Percentiles rank a stretch among this genome's conserved stretches.
These are phyloP conservation scores for Pogonognathellus flavescens DNA, from an alignment of 1,140 invertebrate species.

Conservation along the genomic window DNA sequence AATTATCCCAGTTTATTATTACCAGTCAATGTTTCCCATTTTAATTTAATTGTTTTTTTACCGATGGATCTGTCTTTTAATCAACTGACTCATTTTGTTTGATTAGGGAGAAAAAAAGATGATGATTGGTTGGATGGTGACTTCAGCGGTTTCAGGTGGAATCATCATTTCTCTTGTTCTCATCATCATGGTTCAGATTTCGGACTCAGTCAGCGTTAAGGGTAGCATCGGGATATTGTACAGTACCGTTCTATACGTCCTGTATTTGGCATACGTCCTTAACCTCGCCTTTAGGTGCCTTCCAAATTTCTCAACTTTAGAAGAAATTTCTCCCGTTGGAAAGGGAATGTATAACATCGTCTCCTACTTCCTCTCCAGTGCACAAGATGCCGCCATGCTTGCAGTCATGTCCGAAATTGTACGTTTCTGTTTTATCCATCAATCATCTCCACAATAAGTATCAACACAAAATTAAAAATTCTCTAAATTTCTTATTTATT, in stretches of 20 bases:
- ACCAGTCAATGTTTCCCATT: too few species aligned
- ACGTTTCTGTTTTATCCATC: too few species aligned
- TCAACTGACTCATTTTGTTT: neutral
- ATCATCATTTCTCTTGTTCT: neutral
- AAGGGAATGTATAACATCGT: slow-evolving; percentile 17
- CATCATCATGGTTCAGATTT: neutral
- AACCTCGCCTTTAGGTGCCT: neutral
- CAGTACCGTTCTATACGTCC: neutral
- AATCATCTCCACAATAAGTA: too few species aligned
- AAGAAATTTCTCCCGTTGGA: slow-evolving; percentile 5
- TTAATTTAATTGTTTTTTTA: too few species aligned
- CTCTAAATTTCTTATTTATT: neutral
- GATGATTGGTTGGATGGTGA: slow-evolving; percentile 58
- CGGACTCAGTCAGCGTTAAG: neutral
- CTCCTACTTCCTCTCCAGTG: slow-evolving; percentile 17
- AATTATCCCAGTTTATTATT: too few species aligned
- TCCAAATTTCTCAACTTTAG: neutral
- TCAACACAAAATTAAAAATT: too few species aligned
- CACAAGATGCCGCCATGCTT: slow-evolving; percentile 53
- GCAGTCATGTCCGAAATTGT: slow-evolving; percentile 60
- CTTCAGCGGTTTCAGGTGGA: slow-evolving; percentile 19
- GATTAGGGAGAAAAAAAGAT: slow-evolving; percentile 42
- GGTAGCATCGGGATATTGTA: neutral
- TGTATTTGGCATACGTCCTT: neutral
- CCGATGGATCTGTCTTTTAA: too few species aligned